phyloP scores from a whole-genome alignment of 2,797 vertebrate species.

The Amazona ochrocephala region DNA sequence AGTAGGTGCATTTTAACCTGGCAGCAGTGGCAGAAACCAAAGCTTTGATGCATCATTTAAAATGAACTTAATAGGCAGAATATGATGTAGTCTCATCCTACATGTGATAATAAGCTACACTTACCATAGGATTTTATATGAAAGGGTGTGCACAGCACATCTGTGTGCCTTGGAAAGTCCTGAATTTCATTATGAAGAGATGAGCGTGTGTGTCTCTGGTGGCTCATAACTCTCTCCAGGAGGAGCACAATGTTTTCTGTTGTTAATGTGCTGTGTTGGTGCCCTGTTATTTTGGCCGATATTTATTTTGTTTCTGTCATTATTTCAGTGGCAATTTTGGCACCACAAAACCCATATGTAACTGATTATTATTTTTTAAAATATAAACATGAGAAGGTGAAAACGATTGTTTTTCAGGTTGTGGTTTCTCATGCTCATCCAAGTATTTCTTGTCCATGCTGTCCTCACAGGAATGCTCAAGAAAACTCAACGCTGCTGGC shows the following conservation, averaged over 20 bases:
- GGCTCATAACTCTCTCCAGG: background rate
- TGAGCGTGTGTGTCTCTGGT: background rate
- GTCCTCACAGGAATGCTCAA: background rate
- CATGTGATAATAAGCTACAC: background rate
- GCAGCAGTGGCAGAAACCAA: background rate
- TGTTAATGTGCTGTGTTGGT: background rate
- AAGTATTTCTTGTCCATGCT: background rate
- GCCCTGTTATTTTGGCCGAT: background rate
- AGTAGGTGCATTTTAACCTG: background rate
- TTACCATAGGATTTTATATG: background rate
- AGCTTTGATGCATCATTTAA: background rate
- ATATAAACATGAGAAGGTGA: background rate
- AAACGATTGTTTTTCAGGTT: constrained; percentile 23
- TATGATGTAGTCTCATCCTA: background rate
- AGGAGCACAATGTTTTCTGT: background rate
- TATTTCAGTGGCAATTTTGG: background rate
- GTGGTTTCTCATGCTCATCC: constrained; percentile 41
- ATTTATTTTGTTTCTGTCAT: background rate
- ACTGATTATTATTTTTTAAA: background rate
- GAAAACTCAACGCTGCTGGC: background rate
- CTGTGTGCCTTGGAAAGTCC: background rate
- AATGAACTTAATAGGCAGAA: background rate
- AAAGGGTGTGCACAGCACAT: background rate
- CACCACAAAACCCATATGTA: background rate
- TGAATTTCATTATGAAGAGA: background rate